Percentiles rank a stretch among this genome's conserved stretches.
Evolutionary conservation across 2,888 invertebrate species (phyloP).

Genomic region (Melanchra persicariae): DNA sequence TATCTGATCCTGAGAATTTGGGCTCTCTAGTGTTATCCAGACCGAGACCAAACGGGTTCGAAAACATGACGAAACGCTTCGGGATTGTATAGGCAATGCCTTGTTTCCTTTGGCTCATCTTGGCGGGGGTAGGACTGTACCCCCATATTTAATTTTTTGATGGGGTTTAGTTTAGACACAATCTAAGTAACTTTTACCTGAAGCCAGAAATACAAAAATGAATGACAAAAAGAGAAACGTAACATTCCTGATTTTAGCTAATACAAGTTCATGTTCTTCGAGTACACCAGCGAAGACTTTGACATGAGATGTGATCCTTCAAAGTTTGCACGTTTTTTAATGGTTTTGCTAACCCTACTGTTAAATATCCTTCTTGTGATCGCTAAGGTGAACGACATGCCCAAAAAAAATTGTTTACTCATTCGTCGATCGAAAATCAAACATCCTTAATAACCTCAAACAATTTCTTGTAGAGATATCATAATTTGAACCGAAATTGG

Average conservation of each 20-base stretch:
- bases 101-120: too few species aligned
- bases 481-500: neutral
- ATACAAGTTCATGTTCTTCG: neutral
- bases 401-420: conserved; percentile 51
- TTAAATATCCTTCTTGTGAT: conserved; percentile 9
- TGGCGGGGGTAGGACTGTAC: too few species aligned
- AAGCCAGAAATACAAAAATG: too few species aligned
- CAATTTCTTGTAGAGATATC: neutral
- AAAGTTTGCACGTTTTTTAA: neutral
- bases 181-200: neutral
- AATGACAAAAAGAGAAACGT: too few species aligned
- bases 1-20: too few species aligned
- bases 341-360: conserved; percentile 39
- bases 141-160: neutral
- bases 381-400: conserved; percentile 51
- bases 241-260: too few species aligned
- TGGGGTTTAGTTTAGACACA: neutral
- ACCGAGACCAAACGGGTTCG: too few species aligned
- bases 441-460: conserved; percentile 10
- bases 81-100: too few species aligned
- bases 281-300: neutral
- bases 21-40: too few species aligned
- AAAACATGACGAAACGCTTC: too few species aligned
- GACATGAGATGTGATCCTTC: neutral
- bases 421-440: conserved; percentile 27